A percentile compares a stretch with the other conserved stretches of the same genome.
Evolutionary conservation across 2,888 invertebrate species (phyloP).

Genomic region (Poecilobothrus nobilitatus): DNA sequence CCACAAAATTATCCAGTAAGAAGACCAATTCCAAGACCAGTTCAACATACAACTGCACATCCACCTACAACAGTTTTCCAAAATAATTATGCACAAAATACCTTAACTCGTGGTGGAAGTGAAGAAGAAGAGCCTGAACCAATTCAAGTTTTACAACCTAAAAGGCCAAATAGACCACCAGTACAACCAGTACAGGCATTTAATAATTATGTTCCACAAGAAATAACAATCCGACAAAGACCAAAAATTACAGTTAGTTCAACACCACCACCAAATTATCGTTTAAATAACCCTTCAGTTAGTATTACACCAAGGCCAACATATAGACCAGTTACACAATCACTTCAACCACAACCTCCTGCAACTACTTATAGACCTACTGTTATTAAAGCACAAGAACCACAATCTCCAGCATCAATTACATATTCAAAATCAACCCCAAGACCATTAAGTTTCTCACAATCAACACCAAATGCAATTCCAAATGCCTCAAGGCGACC

Average conservation of each 20-base stretch:
- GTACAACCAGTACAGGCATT: conserved; percentile 30
- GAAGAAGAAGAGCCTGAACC: conserved; percentile 53
- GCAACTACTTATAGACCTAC: conserved; percentile 61
- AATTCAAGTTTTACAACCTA: conserved; percentile 42
- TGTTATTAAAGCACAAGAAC: conserved; percentile 45
- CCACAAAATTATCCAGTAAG: conserved; percentile 57
- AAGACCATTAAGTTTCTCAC: conserved; percentile 26
- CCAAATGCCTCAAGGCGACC: conserved; percentile 35
- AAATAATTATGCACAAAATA: conserved; percentile 50
- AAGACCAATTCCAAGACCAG: conserved; percentile 43
- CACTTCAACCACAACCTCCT: conserved; percentile 48
- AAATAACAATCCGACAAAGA: conserved; percentile 32
- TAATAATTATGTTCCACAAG: conserved; percentile 16
- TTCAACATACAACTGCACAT: conserved; percentile 45
- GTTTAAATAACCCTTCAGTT: conserved; percentile 46
- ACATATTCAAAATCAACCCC: conserved; percentile 32
- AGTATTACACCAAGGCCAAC: conserved; percentile 55
- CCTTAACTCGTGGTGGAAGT: conserved; percentile 47
- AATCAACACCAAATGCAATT: conserved; percentile 25
- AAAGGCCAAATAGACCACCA: conserved; percentile 38
- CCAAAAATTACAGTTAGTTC: conserved; percentile 44
- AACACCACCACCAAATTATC: conserved; percentile 43
- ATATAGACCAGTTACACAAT: conserved; percentile 43
- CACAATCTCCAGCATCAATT: conserved; percentile 46
- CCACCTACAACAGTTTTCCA: conserved; percentile 63